A percentile compares a stretch with the other conserved stretches of the same genome.
These are phyloP conservation scores for Oenanthe melanoleuca DNA, from an alignment of 2,113 vertebrate genomes.

Conservation along the genomic window DNA sequence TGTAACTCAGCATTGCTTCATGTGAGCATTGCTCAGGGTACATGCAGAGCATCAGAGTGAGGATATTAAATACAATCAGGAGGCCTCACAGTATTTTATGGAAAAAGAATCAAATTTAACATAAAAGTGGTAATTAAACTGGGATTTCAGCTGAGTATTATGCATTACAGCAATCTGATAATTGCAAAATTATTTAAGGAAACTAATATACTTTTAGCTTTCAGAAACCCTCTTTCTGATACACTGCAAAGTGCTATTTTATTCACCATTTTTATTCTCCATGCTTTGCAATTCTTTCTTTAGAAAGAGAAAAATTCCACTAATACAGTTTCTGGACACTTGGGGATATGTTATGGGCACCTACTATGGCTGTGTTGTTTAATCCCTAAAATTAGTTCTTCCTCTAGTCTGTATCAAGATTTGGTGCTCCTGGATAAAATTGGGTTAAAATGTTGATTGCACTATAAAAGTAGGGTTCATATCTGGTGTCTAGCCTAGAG, in stretches of 20 bases:
- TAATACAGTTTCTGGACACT: neutral
- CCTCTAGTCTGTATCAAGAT: neutral
- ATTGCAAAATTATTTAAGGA: constrained; percentile 8
- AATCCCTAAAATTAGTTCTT: neutral
- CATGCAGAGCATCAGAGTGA: neutral
- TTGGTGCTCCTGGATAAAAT: neutral
- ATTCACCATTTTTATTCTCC: neutral
- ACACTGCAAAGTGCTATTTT: neutral
- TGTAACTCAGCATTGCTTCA: constrained; percentile 23
- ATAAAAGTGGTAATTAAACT: constrained; percentile 15
- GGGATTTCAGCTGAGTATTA: neutral
- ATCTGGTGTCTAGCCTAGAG: neutral
- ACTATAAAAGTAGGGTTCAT: neutral
- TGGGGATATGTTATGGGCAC: accelerated
- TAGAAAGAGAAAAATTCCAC: neutral
- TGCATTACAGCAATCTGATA: constrained; percentile 10
- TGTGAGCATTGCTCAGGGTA: constrained; percentile 6
- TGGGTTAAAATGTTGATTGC: neutral
- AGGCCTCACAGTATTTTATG: constrained; percentile 12
- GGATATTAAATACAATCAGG: constrained; percentile 28
- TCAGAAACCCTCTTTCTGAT: neutral
- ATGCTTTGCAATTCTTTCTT: neutral
- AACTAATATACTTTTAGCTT: neutral
- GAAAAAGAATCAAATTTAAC: constrained; percentile 1
- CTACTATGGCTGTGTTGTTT: neutral